Conservation (phyloP, 2,113 vertebrate species). For the Cromileptes altivelis region DNA sequence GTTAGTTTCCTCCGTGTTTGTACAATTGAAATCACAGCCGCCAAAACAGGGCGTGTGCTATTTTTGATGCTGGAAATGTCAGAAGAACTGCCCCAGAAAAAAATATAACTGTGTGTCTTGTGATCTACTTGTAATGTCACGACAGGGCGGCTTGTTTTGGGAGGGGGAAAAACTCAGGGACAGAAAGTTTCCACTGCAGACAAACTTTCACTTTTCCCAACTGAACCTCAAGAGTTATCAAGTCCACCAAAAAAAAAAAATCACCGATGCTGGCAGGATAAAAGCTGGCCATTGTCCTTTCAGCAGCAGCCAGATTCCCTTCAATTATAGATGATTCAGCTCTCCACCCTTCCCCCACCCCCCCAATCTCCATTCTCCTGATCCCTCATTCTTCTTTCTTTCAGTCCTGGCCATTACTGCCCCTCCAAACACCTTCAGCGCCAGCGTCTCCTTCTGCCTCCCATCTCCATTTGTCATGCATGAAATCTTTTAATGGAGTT, state of each 20-base stretch:
- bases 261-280: conserved; percentile 21
- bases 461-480: conserved; percentile 71
- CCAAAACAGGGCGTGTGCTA: not conserved
- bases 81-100: conserved; percentile 16
- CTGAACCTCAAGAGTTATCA: conserved; percentile 15
- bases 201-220: conserved; percentile 26
- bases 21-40: conserved; percentile 6
- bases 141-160: not conserved
- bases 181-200: conserved; percentile 20
- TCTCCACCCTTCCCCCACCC: not conserved
- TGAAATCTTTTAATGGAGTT: conserved; percentile 74
- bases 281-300: conserved; percentile 58
- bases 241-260: conserved; percentile 49
- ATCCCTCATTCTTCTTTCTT: conserved; percentile 51
- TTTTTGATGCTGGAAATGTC: conserved; percentile 7
- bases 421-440: conserved; percentile 54
- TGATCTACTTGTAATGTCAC: conserved; percentile 1
- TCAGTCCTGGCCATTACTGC: conserved; percentile 40
- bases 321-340: conserved; percentile 73
- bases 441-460: conserved; percentile 23
- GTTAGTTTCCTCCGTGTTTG: conserved; percentile 1
- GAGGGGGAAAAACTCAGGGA: not conserved
- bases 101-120: conserved; percentile 6
- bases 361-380: not conserved
- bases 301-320: conserved; percentile 56